phyloP scores from a whole-genome alignment of 37 sponge, comb jelly and placozoan species.

The Halisarca cf. caerulea region DNA sequence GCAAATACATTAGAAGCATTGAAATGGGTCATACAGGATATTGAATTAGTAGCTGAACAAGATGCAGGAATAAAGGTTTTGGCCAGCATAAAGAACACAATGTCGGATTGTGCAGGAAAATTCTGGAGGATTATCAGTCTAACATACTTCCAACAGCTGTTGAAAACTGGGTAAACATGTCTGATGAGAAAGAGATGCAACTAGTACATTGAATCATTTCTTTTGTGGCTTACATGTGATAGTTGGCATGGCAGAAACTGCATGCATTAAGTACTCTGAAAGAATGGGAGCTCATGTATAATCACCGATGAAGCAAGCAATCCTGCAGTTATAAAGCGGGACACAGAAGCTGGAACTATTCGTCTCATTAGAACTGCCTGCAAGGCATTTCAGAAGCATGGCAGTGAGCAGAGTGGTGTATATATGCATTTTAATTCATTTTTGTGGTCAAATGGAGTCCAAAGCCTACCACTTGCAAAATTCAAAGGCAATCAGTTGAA shows the following conservation, averaged over 20 bases:
- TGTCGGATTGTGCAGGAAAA: too few relatives aligned
- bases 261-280: slow-evolving; percentile 51
- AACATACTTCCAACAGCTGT: too few relatives aligned
- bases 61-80: too few relatives aligned
- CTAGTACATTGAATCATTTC: slow-evolving; percentile 59
- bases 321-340: neutral
- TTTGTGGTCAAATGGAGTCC: slow-evolving; percentile 15
- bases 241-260: slow-evolving; percentile 50
- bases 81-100: too few relatives aligned
- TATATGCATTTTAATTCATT: slow-evolving; percentile 17
- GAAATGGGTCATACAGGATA: too few relatives aligned
- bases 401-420: slow-evolving; percentile 42
- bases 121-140: too few relatives aligned
- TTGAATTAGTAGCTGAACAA: too few relatives aligned
- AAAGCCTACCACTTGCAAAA: slow-evolving; percentile 22
- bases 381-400: slow-evolving; percentile 53
- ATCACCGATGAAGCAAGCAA: too few relatives aligned
- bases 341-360: slow-evolving; percentile 26
- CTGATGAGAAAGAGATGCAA: slow-evolving; percentile 12
- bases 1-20: too few relatives aligned
- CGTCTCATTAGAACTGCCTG: slow-evolving; percentile 53
- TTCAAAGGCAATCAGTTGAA: slow-evolving; percentile 46
- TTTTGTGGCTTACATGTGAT: slow-evolving; percentile 63
- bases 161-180: too few relatives aligned
- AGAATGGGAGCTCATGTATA: neutral